A percentile compares a stretch with the other conserved stretches of the same genome.
phyloP scores from a whole-genome alignment of 2,888 invertebrate species.

The Agonum fuliginosum region DNA sequence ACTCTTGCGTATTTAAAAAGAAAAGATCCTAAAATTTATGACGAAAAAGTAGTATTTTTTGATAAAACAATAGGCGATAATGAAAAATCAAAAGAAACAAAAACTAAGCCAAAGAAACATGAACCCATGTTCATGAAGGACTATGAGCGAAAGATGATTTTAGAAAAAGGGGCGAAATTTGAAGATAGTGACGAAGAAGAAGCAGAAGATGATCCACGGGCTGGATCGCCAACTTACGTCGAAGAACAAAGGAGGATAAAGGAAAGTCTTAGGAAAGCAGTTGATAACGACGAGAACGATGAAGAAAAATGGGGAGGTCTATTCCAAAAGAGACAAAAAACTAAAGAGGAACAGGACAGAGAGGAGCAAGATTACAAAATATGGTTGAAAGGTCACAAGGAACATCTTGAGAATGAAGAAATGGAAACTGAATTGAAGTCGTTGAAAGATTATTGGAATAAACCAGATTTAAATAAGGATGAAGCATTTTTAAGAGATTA shows the following conservation, averaged over 20 bases:
- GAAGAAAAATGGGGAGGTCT: constrained; percentile 75
- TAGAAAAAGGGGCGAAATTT: constrained; percentile 79
- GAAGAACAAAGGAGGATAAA: constrained; percentile 82
- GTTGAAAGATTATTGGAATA: constrained; percentile 88
- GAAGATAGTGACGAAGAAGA: constrained; percentile 71
- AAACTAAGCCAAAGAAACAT: constrained; percentile 72
- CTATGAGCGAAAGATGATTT: constrained; percentile 84
- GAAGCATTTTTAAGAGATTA: constrained; percentile 96
- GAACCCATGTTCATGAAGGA: constrained; percentile 83
- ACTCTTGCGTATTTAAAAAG: constrained; percentile 90
- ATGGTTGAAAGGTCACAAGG: constrained; percentile 87
- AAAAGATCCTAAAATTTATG: constrained; percentile 92
- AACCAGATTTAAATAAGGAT: constrained; percentile 85
- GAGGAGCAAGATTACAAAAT: constrained; percentile 81
- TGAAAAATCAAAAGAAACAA: constrained; percentile 63
- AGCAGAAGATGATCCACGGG: constrained; percentile 48
- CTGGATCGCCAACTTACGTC: constrained; percentile 75
- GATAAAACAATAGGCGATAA: constrained; percentile 60
- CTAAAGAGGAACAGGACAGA: constrained; percentile 73
- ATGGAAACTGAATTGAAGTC: constrained; percentile 81
- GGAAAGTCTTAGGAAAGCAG: constrained; percentile 77
- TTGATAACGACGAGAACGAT: constrained; percentile 74
- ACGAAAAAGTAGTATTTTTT: constrained; percentile 84
- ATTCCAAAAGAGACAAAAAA: constrained; percentile 76
- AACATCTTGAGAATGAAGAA: constrained; percentile 76